Evolutionary conservation across 1,140 invertebrate species (phyloP).

Genomic region (Choristoneura fumiferana): DNA sequence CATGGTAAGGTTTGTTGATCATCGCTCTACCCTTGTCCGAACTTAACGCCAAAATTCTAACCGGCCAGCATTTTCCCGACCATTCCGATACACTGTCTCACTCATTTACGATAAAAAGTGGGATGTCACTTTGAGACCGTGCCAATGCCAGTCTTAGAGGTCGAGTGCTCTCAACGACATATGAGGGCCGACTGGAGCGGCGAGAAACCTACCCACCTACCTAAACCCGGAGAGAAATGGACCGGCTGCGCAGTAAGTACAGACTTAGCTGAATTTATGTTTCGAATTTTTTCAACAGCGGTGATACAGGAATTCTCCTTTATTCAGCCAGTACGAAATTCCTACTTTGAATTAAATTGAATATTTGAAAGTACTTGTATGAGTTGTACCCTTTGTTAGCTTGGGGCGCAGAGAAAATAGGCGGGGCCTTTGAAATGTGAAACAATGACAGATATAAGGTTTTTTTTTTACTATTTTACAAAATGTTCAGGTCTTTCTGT

Average conservation of each 20-base stretch:
- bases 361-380: constrained; percentile 9
- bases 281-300: constrained; percentile 46
- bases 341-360: constrained; percentile 17
- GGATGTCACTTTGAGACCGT: constrained; percentile 29
- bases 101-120: not conserved
- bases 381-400: constrained; percentile 11
- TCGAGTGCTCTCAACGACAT: constrained; percentile 56
- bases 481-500: too few species aligned
- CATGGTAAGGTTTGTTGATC: constrained; percentile 70
- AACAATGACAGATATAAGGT: constrained; percentile 9
- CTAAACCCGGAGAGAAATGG: constrained; percentile 40
- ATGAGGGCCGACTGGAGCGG: constrained; percentile 53
- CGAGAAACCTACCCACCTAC: constrained; percentile 20
- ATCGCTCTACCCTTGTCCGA: constrained; percentile 43
- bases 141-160: constrained; percentile 43
- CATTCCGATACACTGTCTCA: not conserved
- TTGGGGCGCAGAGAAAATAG: constrained; percentile 10
- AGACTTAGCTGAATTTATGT: constrained; percentile 39
- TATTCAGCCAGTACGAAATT: constrained; percentile 15
- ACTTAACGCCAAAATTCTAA: constrained; percentile 24
- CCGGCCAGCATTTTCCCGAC: not conserved
- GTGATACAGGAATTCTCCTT: constrained; percentile 19
- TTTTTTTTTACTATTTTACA: not conserved
- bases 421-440: constrained; percentile 7
- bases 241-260: constrained; percentile 61